Conservation (phyloP, 1,140 invertebrate genomes). For the Heliothis virescens region DNA sequence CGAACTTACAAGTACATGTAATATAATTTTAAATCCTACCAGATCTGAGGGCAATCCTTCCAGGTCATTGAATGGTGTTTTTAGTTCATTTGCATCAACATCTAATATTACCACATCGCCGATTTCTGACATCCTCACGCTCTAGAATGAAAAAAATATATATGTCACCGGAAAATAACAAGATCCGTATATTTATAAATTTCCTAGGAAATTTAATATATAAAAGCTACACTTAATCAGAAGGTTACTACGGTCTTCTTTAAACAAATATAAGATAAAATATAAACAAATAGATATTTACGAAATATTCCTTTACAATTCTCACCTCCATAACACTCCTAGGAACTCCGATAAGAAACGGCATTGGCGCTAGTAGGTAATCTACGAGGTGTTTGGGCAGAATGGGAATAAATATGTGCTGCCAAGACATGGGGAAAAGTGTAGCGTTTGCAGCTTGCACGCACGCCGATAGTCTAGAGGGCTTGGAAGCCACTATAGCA, state of each 20-base stretch:
- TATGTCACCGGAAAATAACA: too few relatives aligned
- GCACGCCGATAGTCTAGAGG: constrained; percentile 95
- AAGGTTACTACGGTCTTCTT: too few relatives aligned
- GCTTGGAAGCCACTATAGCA: constrained; percentile 94
- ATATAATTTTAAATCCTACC: constrained; percentile 82
- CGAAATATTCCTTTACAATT: background rate
- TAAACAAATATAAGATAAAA: too few relatives aligned
- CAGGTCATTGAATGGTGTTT: constrained; percentile 95
- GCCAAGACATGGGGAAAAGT: constrained; percentile 99
- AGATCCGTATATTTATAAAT: too few relatives aligned
- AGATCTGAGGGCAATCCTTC: constrained; percentile 94
- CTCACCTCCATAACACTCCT: constrained; percentile 92
- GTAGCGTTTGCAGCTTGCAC: constrained; percentile 97
- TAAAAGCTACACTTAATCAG: too few relatives aligned
- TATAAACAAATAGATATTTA: too few relatives aligned
- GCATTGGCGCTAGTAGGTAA: constrained; percentile 97
- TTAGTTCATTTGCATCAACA: constrained; percentile 94
- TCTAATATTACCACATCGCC: constrained; percentile 97
- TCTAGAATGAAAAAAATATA: constrained; percentile 86
- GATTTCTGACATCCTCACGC: constrained; percentile 91
- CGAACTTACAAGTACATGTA: too few relatives aligned
- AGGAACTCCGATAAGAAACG: constrained; percentile 97
- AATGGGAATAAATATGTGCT: constrained; percentile 98
- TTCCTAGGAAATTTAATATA: too few relatives aligned
- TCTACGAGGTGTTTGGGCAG: constrained; percentile 95